These are phyloP conservation scores for Cairina moschata DNA, from an alignment of 2,113 vertebrate genomes.

Conservation along the genomic window DNA sequence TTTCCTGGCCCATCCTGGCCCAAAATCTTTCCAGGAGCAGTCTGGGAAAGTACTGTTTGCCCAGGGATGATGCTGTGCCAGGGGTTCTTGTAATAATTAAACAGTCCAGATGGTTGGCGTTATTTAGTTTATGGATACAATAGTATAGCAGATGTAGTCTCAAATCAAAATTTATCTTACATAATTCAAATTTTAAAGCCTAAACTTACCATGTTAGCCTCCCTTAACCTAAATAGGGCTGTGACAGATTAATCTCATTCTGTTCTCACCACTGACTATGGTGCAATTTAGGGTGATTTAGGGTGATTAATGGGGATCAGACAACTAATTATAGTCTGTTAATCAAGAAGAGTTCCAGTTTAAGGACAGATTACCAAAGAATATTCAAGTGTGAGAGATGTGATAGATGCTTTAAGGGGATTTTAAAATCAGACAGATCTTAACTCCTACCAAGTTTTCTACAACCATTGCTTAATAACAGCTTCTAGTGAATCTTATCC, in stretches of 20 bases:
- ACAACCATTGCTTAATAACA: neutral
- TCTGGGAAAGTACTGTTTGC: neutral
- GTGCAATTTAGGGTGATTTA: neutral
- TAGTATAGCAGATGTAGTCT: neutral
- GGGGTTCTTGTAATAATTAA: neutral
- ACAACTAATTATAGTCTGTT: neutral
- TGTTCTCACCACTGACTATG: neutral
- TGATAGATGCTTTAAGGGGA: neutral
- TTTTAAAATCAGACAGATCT: neutral
- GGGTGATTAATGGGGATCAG: neutral
- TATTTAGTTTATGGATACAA: neutral
- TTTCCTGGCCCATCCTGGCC: neutral
- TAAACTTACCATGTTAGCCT: neutral
- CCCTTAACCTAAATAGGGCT: neutral
- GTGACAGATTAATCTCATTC: neutral
- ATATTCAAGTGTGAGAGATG: neutral
- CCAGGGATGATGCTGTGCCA: neutral
- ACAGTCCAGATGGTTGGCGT: slow-evolving; percentile 10
- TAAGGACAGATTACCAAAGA: neutral
- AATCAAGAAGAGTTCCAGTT: neutral
- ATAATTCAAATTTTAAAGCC: neutral
- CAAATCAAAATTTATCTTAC: neutral
- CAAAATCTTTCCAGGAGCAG: neutral
- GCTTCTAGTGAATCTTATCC: neutral
- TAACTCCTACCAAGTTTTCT: neutral